These are phyloP conservation scores for Pissodes strobi DNA, from an alignment of 1,140 invertebrate genomes.

Conservation along the genomic window DNA sequence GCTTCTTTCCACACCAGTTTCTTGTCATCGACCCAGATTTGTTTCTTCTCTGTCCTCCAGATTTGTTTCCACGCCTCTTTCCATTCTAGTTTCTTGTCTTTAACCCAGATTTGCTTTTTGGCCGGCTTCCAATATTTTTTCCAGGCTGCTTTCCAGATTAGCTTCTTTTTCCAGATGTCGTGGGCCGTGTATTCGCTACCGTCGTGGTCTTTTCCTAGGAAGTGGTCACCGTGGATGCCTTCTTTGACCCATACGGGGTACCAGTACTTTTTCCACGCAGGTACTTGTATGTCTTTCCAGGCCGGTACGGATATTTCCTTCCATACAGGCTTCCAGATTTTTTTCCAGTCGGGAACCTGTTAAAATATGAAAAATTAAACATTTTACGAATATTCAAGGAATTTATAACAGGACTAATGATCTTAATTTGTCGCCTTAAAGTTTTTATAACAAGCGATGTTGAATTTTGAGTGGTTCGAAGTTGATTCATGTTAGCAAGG, in stretches of 20 bases:
- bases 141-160: constrained; percentile 75
- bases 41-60: constrained; percentile 76
- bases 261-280: constrained; percentile 66
- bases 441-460: no score
- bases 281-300: constrained; percentile 66
- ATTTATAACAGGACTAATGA: no score
- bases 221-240: constrained; percentile 72
- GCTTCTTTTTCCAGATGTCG: constrained; percentile 77
- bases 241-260: constrained; percentile 71
- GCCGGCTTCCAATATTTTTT: constrained; percentile 74
- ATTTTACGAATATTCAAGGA: background rate
- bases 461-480: no score
- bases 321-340: constrained; percentile 66
- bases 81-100: constrained; percentile 77
- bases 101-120: constrained; percentile 77
- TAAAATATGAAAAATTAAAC: background rate
- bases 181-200: constrained; percentile 73
- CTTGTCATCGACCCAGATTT: constrained; percentile 76
- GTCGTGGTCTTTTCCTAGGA: constrained; percentile 73
- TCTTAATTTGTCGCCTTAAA: no score
- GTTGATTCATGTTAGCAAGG: no score
- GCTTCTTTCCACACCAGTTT: constrained; percentile 77
- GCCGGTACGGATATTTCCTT: constrained; percentile 64
- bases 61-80: constrained; percentile 75
- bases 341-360: constrained; percentile 65